Evolutionary conservation across 2,113 vertebrate genomes (phyloP).

Genomic region (Sorex fumeus): DNA sequence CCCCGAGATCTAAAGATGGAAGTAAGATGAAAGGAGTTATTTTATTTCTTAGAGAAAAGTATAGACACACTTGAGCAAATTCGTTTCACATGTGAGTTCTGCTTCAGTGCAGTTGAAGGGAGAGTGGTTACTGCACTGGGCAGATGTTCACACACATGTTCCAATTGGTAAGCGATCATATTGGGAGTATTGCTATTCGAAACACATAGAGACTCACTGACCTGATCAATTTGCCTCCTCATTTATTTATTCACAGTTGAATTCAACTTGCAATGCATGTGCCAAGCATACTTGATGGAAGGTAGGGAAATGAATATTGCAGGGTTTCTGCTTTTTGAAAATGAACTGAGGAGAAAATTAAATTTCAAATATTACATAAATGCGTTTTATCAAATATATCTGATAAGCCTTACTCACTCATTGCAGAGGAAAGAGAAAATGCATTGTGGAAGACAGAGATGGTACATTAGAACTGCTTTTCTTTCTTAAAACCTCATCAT

Average conservation of each 20-base stretch:
- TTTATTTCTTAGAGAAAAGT: constrained; percentile 30
- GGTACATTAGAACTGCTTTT: neutral
- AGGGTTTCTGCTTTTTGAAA: constrained; percentile 70
- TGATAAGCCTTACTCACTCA: neutral
- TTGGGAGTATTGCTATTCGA: constrained; percentile 46
- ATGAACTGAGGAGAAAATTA: constrained; percentile 52
- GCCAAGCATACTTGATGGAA: constrained; percentile 45
- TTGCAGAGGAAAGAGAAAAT: constrained; percentile 36
- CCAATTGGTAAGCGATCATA: constrained; percentile 10
- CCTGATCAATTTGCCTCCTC: constrained; percentile 70
- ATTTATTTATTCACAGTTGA: constrained; percentile 76
- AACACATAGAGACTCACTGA: constrained; percentile 40
- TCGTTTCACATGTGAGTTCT: constrained; percentile 41
- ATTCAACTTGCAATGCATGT: constrained; percentile 47
- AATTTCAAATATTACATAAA: constrained; percentile 55
- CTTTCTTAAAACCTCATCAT: neutral
- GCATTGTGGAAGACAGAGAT: neutral
- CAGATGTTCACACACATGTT: constrained; percentile 12
- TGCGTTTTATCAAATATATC: constrained; percentile 19
- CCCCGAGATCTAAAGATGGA: neutral
- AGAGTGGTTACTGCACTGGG: neutral
- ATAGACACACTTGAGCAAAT: neutral
- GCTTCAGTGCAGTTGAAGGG: constrained; percentile 43
- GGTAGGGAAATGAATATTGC: constrained; percentile 58
- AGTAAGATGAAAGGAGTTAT: constrained; percentile 17